Base-by-base conservation (phyloP, 2,797 vertebrate genomes). In the Melanotaenia trifasciata region DNA sequence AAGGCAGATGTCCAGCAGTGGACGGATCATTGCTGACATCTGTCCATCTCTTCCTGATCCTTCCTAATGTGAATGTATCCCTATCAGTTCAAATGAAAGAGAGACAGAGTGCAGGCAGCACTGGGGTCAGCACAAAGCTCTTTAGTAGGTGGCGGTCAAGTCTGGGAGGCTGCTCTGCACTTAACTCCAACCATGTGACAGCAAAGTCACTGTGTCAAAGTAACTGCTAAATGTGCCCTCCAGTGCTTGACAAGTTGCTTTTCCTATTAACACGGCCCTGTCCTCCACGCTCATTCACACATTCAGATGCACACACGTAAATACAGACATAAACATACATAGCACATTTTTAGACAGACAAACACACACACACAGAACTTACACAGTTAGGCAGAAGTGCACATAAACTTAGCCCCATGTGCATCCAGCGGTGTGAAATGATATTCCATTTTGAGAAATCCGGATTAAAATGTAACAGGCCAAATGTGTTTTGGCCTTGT, bases 371-470 rank as follows among this genome's bases (percentile, higher is more conserved):
- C 64, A 74, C 66, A 51, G 7, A 59, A 45, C 66, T 68, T 70
- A 64, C 66, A 63, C 62, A 54, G 43, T 43, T 35, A 18, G 50
- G 59, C 70, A 78, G 62, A 87, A 71, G 84, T 45, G 36, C 61
- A 64, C 58, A 54, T 22, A 72, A 82, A 91, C 83, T 72, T 81
- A 72, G 80, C 76, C 78, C 74, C 66, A 76, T 91, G 78, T 86
- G 82, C 84, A 90, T 90, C 86, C 85, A 86, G 83, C 13, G 35
- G 89, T 74, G 84, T 94, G 88, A 94, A 94, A 93, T 92, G 83
- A 93, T 94, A 93, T 94, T 93, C 89, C 90, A 92, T 92, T 94
- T 92, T 84, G 80, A 90, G 85, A 94, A 94, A 94, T 93, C 89
- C 76, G 85, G 93, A 94, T 94, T 94, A 93, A 93, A 91, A 91